phyloP scores from a whole-genome alignment of 2,113 vertebrate genomes.

The Hippolais icterina region DNA sequence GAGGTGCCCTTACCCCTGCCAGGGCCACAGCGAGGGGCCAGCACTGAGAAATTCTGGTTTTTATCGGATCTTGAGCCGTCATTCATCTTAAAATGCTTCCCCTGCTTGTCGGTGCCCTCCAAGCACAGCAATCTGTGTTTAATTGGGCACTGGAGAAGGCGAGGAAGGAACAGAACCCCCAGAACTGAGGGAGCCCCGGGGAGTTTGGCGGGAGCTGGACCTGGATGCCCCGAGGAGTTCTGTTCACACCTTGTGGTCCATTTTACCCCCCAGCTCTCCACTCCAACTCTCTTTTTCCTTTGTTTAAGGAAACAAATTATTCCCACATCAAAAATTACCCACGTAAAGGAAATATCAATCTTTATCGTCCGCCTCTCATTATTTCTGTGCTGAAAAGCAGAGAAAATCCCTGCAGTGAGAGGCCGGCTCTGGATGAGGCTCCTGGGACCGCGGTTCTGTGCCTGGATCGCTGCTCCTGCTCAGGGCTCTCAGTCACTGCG shows the following conservation, averaged over 20 bases:
- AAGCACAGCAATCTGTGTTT: constrained; percentile 22
- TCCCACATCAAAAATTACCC: not conserved
- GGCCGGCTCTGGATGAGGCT: not conserved
- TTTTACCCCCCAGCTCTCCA: not conserved
- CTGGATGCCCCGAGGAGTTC: not conserved
- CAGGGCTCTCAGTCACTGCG: not conserved
- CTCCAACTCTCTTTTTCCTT: not conserved
- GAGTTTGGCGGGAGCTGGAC: not conserved
- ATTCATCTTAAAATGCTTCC: constrained; percentile 31
- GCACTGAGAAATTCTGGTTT: not conserved
- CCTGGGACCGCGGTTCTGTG: not conserved
- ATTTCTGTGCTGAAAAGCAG: not conserved
- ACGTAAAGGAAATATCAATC: not conserved
- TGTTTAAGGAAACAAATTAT: not conserved
- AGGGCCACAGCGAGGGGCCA: not conserved
- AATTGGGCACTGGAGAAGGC: not conserved
- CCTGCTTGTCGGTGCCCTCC: not conserved
- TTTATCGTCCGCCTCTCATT: not conserved
- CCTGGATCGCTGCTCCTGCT: not conserved
- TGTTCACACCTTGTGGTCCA: not conserved
- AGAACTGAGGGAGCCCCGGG: not conserved
- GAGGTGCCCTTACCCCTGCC: not conserved
- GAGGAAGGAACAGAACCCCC: not conserved
- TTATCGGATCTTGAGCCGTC: constrained; percentile 11
- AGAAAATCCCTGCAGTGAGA: not conserved